Evolutionary conservation across 2,888 invertebrate species (phyloP).

Genomic region (Lumbricus terrestris): DNA sequence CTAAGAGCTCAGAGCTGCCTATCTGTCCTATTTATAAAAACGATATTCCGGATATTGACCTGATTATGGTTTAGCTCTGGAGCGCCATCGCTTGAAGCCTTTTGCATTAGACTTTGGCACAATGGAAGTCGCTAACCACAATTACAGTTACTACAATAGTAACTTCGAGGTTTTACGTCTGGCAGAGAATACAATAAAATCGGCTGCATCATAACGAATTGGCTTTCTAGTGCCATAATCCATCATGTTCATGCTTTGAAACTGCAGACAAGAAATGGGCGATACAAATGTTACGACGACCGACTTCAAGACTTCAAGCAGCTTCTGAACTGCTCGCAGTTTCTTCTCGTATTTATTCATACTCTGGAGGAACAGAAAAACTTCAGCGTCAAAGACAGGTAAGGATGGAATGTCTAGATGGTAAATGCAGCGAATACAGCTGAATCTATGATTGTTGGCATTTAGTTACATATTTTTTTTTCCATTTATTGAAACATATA

Average conservation of each 20-base stretch:
- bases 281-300: slow-evolving; percentile 49
- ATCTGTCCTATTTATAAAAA: too few species aligned
- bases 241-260: neutral
- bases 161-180: neutral
- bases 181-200: neutral
- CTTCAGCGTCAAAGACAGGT: slow-evolving; percentile 91
- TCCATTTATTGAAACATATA: neutral
- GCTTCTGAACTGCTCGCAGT: slow-evolving; percentile 96
- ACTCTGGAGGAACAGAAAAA: slow-evolving; percentile 92
- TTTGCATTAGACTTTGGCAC: too few species aligned
- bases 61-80: too few species aligned
- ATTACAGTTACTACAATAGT: too few species aligned
- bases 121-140: too few species aligned
- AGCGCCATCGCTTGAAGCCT: too few species aligned
- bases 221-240: neutral
- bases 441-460: neutral
- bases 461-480: neutral
- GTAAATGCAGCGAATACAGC: neutral
- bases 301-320: slow-evolving; percentile 97
- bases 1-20: too few species aligned
- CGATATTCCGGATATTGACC: too few species aligned
- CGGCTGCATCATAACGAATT: neutral
- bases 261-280: neutral
- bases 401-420: slow-evolving; percentile 50
- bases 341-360: slow-evolving; percentile 89